Base-by-base conservation (phyloP, 2,888 invertebrate genomes). In the Scelioninae gen. 1 region DNA sequence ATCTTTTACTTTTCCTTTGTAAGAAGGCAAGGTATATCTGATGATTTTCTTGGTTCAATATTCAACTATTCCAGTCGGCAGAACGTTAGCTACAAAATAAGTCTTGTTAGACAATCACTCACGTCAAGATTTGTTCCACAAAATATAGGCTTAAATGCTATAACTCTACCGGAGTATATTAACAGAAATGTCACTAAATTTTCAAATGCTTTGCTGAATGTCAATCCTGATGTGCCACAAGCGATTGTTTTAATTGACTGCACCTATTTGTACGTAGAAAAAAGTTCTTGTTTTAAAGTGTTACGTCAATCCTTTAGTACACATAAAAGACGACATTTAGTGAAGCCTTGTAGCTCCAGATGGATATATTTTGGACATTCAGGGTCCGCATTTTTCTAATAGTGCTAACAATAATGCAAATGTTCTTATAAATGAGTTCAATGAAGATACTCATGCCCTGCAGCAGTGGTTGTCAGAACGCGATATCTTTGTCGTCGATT, bases 351-450 rank as follows among this genome's bases (percentile, higher is more conserved):
- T 60, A 34, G 74, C 74, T 34, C 72, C 82, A 5, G 69, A 78
- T 45, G 78, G 82, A 2, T 82, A 60, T 34, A 77, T 82, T 32
- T 51, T 82, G 10, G 77, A 72, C 16, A 79, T 83, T 8, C 66
- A 71, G 4, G 66, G 66, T 5, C 75, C 75, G 0, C 79, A 75
- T 53, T 76, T 83, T 45, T 63, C 83, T 6, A 76, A 80, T 63
- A 47, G 29, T 3, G 29, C 43, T 23, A 83, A 83, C 43, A 77
- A 68, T n/a, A 68, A 77, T 68, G 76, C 68, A 9, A 32, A 32
- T 6, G 68, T 77, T 13, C 40, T 68, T 0, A n/a, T 6, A 8
- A 43, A 47, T 29, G 43, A 77, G 10, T 62, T 77, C 15, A 2
- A 68, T 0, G 29, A n/a, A 32, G 45, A 77, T n/a, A 23, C 8